Percentiles rank a stretch among this genome's conserved stretches.
These are phyloP conservation scores for Caenorhabditis drosophilae DNA, from an alignment of 2,888 invertebrate genomes.

Conservation along the genomic window DNA sequence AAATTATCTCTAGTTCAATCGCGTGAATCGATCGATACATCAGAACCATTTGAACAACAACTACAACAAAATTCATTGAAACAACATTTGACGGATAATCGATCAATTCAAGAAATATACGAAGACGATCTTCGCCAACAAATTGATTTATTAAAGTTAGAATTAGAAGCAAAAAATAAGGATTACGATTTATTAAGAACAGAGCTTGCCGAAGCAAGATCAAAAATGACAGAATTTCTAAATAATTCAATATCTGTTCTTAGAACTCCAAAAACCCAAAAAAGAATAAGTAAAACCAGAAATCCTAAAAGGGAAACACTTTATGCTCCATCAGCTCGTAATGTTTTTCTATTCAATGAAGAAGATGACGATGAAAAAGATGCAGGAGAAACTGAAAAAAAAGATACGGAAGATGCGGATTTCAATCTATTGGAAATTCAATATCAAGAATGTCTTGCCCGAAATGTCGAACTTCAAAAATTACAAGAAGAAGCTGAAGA, in stretches of 20 bases:
- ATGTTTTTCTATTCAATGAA: background rate
- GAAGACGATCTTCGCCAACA: background rate
- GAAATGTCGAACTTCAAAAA: too few relatives aligned
- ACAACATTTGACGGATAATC: conserved; percentile 2
- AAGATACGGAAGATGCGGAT: too few relatives aligned
- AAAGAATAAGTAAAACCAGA: conserved; percentile 16
- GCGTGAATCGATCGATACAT: background rate
- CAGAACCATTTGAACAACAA: background rate
- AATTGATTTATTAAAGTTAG: conserved; percentile 14
- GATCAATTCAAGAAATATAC: background rate
- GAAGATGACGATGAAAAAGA: too few relatives aligned
- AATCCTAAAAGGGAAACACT: conserved; percentile 19
- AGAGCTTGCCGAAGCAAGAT: background rate
- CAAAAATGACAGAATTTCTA: conserved; percentile 2
- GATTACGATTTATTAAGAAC: conserved; percentile 7
- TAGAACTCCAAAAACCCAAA: conserved; percentile 13
- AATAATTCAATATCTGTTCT: conserved; percentile 5
- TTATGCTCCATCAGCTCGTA: conserved; percentile 16
- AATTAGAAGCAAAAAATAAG: conserved; percentile 8
- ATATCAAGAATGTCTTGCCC: too few relatives aligned
- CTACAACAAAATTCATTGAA: background rate
- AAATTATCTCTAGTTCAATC: conserved; percentile 7
- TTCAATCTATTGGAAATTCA: too few relatives aligned
- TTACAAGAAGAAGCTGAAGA: too few relatives aligned
- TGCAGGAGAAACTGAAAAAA: too few relatives aligned